phyloP scores from a whole-genome alignment of 1,140 invertebrate species.

The Aradophagus sp. region DNA sequence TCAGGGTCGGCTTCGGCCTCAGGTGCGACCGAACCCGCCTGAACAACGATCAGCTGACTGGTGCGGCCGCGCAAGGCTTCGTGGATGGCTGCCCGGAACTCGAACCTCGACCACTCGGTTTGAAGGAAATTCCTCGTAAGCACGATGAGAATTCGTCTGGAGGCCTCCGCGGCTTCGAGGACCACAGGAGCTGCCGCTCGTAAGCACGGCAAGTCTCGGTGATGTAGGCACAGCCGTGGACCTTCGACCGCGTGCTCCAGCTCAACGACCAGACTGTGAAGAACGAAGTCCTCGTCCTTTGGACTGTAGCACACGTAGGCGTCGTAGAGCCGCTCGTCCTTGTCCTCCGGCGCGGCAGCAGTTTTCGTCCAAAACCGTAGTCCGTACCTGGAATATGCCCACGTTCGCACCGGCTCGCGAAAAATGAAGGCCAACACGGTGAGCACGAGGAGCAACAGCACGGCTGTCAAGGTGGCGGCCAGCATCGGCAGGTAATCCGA shows the following conservation, averaged over 20 bases:
- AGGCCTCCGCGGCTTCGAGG: slow-evolving; percentile 90
- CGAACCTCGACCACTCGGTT: slow-evolving; percentile 89
- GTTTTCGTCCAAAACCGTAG: slow-evolving; percentile 81
- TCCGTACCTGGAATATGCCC: slow-evolving; percentile 91
- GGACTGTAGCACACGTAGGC: slow-evolving; percentile 94
- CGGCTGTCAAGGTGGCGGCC: slow-evolving; percentile 83
- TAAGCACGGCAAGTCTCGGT: slow-evolving; percentile 86
- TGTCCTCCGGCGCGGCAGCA: slow-evolving; percentile 74
- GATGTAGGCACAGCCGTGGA: slow-evolving; percentile 91
- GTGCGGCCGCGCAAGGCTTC: slow-evolving; percentile 88
- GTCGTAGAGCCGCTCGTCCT: slow-evolving; percentile 91
- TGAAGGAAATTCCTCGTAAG: slow-evolving; percentile 89
- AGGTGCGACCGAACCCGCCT: slow-evolving; percentile 84
- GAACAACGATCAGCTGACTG: slow-evolving; percentile 89
- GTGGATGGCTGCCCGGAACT: slow-evolving; percentile 88
- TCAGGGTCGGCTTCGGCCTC: slow-evolving; percentile 91
- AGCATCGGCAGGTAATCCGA: slow-evolving; percentile 90
- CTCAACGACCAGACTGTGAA: slow-evolving; percentile 87
- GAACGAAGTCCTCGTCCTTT: slow-evolving; percentile 92
- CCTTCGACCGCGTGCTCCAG: slow-evolving; percentile 83
- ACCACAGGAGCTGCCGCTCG: slow-evolving; percentile 85
- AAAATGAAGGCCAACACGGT: slow-evolving; percentile 88
- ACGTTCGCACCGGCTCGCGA: slow-evolving; percentile 87
- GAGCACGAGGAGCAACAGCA: slow-evolving; percentile 83
- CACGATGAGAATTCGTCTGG: slow-evolving; percentile 85